Base-by-base conservation (phyloP, 2,888 invertebrate species). In the Lottia gigantea region DNA sequence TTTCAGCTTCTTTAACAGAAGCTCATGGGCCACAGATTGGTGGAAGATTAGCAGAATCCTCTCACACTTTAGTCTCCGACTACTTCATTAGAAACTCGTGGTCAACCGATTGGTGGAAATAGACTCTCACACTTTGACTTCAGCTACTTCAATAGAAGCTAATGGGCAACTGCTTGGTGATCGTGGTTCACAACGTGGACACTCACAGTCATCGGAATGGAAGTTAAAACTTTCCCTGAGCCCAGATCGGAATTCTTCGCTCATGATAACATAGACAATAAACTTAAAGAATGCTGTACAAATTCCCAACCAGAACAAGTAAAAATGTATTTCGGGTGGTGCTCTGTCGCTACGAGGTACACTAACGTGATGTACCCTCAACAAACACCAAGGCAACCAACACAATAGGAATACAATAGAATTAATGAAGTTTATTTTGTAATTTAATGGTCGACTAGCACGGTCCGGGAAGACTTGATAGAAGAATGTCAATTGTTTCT, bases 271-370 rank as follows among this genome's bases (percentile, higher is more conserved):
- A 88, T 97, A 93, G 82, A 98, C 94, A 76, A 98, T 90, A 77
- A 96, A 94, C 90, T 98, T 98, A 95, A 97, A 97, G 89, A 96
- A 95, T 66, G 96, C 96, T 90, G 97, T 97, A 80, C 95, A 91
- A 82, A 98, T 93, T 65, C 97, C 98, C 82, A 98, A 91, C 98
- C 98, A 98, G 69, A 97, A 94, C 79, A 97, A 93, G 76, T 94
- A 94, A 88, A 97, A 97, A 89, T 96, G 95, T 78, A 97, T 82
- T 64, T 16, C 74, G 68, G 46, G 95, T 94, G 85, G 94, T 74
- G 19, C 71, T 71, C 8, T 71, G 74, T 65, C 74, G 65, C 6
- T 31, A 46, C n/a, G 46, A 68, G n/a, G 19, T 8, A 46, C 31
- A 23, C 68, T 26, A 16, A 25, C 73, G 46, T 91, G 95, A 90